Evolutionary conservation across 1,140 invertebrate species (phyloP), one percentile per base, ranked within the genome.

Genomic region (Colletes gigas): DNA sequence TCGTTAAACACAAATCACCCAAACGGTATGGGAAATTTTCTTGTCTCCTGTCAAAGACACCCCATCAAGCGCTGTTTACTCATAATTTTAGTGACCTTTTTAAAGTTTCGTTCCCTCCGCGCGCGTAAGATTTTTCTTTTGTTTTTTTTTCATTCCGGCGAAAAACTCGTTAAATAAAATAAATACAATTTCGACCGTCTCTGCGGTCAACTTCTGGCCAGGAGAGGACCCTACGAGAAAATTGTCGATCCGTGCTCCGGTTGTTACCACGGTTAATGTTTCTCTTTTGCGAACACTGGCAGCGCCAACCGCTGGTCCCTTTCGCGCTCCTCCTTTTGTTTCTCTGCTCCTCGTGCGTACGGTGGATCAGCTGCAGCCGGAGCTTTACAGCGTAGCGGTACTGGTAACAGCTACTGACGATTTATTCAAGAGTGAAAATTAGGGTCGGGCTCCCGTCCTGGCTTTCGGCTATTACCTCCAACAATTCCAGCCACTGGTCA

Each of bases 391-490:
- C 47, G 67, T 73, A 78, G 69, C 77, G 77, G 60, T 66, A 79
- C 60, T 21, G 77, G 69, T 73, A 79, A 79, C 77, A 79, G 69
- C 77, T 79, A 73, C 77, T 19, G 70, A 79, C 77, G 77, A 79
- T 79, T 79, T 79, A 79, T 79, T 79, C 77, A 79, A 79, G 69
- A 79, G 77, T 72, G 77, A 79, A 79, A 79, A 79, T 79, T 79
- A 79, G 77, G 77, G 77, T 65, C 69, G 60, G 30, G 60, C 60
- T 44, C 70, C 50, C 60, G 10, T 73, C 57, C 68, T 44, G n/a
- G 67, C 54, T 69, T 77, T 77, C 57, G 77, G 60, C 60, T 52
- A 71, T 79, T 79, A 79, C 60, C 77, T 30, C 68, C 59, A 54
- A 72, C 77, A 52, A 73, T 66, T 50, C 70, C 19, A 57, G 74